Conservation (phyloP, 2,113 vertebrate species). For the Cephalopholis sonnerati region DNA sequence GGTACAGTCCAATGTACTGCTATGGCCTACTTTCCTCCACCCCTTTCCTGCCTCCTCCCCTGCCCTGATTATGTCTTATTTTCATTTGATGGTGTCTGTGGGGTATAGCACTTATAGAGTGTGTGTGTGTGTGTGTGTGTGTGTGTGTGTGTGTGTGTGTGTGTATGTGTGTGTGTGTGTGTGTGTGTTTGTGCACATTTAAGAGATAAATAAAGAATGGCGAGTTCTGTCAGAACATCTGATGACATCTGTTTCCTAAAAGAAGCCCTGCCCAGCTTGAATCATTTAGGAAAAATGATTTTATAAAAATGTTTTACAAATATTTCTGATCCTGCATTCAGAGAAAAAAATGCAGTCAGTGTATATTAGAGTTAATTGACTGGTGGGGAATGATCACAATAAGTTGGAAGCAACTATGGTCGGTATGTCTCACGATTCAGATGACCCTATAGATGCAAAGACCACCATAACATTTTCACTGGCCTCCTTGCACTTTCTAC, state of each 20-base stretch:
- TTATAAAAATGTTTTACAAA: background rate
- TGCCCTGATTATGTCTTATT: conserved; percentile 76
- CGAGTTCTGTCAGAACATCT: background rate
- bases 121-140: conserved; percentile 19
- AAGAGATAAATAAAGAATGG: background rate
- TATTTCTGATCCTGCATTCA: background rate
- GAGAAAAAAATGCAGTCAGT: background rate
- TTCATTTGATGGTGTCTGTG: conserved; percentile 61
- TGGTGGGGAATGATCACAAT: too few relatives aligned
- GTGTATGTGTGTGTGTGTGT: conserved; percentile 15
- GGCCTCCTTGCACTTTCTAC: too few relatives aligned
- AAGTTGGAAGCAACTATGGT: background rate
- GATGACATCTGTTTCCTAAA: conserved; percentile 28
- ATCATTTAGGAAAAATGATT: conserved; percentile 34
- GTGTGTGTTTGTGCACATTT: background rate
- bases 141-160: conserved; percentile 8
- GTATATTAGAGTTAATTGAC: background rate
- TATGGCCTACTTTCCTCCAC: conserved; percentile 68
- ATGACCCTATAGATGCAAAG: too few relatives aligned
- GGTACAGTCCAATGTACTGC: conserved; percentile 37
- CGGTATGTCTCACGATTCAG: too few relatives aligned
- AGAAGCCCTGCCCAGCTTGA: background rate
- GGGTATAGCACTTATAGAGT: conserved; percentile 28
- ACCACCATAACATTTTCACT: too few relatives aligned
- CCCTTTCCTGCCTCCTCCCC: conserved; percentile 39